Conservation (phyloP, 2,888 invertebrate species). For the Drosophila seclusa region DNA sequence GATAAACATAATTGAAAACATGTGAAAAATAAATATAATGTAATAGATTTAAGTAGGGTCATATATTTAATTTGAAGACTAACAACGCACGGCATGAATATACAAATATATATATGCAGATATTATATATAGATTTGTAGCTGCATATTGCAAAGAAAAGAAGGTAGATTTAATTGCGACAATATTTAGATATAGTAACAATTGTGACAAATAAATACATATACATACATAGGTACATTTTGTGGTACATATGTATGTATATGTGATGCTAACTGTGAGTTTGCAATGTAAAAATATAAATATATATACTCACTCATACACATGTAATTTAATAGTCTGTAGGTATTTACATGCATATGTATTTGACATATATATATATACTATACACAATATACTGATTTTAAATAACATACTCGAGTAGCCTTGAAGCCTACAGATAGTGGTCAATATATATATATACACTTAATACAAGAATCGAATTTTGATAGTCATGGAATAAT, state of each 20-base stretch:
- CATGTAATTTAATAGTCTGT: background rate
- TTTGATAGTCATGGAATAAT: constrained; percentile 3
- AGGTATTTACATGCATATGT: background rate
- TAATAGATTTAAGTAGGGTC: background rate
- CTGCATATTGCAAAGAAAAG: constrained; percentile 3
- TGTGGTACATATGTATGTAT: constrained; percentile 14
- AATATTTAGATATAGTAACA: constrained; percentile 72
- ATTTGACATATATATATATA: background rate
- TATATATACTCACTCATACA: background rate
- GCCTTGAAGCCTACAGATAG: background rate
- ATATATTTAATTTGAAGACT: background rate
- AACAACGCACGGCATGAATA: constrained; percentile 1
- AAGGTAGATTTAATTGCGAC: constrained; percentile 43
- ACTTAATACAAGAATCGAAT: constrained; percentile 3
- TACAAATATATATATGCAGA: background rate
- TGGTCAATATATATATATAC: background rate
- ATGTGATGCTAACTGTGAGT: constrained; percentile 24
- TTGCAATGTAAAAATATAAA: background rate
- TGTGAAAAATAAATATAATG: background rate
- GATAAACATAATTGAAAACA: background rate
- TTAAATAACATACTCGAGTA: background rate
- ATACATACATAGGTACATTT: constrained; percentile 43
- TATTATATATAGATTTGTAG: background rate
- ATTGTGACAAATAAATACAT: constrained; percentile 40
- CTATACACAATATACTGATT: background rate